These are phyloP conservation scores for Meloidogyne hapla DNA, from an alignment of 1,140 invertebrate species.

Conservation along the genomic window DNA sequence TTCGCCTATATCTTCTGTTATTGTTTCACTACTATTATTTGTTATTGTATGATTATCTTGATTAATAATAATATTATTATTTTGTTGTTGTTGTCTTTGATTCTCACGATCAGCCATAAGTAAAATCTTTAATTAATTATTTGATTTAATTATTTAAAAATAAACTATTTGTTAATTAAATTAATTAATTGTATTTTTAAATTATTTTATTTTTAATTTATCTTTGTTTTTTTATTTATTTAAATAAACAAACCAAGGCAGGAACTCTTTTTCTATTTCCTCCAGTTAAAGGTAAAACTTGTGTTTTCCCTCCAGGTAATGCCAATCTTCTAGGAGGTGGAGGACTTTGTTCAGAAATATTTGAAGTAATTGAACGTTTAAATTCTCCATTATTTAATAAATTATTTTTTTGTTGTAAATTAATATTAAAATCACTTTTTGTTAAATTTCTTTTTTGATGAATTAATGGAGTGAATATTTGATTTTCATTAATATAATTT, in stretches of 20 bases:
- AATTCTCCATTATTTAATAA: neutral
- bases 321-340: neutral
- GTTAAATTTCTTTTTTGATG: neutral
- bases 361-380: conserved; percentile 3
- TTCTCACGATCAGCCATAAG: conserved; percentile 1
- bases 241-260: neutral
- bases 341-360: neutral
- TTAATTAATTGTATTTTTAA: no score
- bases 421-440: conserved; percentile 1
- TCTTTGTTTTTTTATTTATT: conserved; percentile 1
- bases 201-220: no score
- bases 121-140: neutral
- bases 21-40: conserved; percentile 10
- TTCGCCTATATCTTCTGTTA: conserved; percentile 16
- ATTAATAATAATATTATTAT: neutral
- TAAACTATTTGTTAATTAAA: no score
- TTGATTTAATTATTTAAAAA: no score
- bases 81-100: conserved; percentile 11
- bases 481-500: no score
- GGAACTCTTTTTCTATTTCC: conserved; percentile 6
- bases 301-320: conserved; percentile 6
- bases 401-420: neutral
- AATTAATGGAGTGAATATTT: neutral
- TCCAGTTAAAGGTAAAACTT: conserved; percentile 18
- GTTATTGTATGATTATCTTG: conserved; percentile 1